Conservation (phyloP, 1,140 invertebrate species). For the Zelostemma sp. region DNA sequence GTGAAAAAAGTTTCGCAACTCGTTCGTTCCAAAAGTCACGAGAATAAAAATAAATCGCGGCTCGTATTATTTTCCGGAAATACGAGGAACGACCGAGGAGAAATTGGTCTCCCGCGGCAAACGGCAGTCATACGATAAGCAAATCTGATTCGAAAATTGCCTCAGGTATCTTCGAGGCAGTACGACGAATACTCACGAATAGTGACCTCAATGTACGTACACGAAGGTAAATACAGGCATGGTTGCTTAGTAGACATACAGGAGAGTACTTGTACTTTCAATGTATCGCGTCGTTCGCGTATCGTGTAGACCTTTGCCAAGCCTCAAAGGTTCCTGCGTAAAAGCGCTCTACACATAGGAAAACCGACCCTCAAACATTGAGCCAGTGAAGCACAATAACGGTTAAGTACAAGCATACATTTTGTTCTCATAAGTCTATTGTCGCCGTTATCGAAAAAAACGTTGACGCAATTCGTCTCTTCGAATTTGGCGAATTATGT, state of each 20-base stretch:
- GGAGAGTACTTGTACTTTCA: conserved; percentile 38
- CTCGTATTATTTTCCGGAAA: background rate
- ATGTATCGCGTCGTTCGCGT: conserved; percentile 39
- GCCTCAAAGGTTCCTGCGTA: conserved; percentile 39
- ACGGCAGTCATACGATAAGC: conserved; percentile 1
- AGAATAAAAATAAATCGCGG: background rate
- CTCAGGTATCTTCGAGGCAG: conserved; percentile 5
- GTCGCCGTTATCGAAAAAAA: conserved; percentile 2
- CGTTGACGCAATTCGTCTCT: background rate
- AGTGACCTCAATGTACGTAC: conserved; percentile 36
- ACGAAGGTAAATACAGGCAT: conserved; percentile 38
- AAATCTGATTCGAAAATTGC: conserved; percentile 8
- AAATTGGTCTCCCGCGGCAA: background rate
- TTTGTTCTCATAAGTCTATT: conserved; percentile 38
- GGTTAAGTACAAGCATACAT: conserved; percentile 38
- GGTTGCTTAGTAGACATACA: conserved; percentile 14
- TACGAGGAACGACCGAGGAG: background rate
- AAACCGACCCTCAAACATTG: conserved; percentile 22
- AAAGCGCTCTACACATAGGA: conserved; percentile 28
- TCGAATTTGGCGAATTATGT: no score
- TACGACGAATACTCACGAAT: conserved; percentile 11
- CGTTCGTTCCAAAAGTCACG: background rate
- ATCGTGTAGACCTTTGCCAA: conserved; percentile 50
- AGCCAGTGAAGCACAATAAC: conserved; percentile 24
- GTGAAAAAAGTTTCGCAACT: background rate